A percentile compares a stretch with the other conserved stretches of the same genome.
Conservation (phyloP, 2,888 invertebrate species). For the Trachelus iudaicus region DNA sequence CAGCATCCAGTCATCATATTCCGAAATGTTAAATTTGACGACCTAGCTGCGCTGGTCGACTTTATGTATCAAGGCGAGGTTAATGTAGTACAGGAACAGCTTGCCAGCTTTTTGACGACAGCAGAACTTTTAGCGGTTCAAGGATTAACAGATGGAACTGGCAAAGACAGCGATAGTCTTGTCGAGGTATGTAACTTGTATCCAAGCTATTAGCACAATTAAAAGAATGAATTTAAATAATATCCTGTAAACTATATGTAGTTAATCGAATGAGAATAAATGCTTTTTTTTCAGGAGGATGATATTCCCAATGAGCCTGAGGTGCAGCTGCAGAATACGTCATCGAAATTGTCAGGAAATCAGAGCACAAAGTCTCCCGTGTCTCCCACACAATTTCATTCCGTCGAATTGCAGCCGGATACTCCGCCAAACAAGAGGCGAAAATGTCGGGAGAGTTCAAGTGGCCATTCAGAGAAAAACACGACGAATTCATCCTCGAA, state of each 20-base stretch:
- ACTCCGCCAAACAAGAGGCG: slow-evolving; percentile 60
- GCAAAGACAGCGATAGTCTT: slow-evolving; percentile 60
- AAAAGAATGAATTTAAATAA: neutral
- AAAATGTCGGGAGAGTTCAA: slow-evolving; percentile 58
- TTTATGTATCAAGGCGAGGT: slow-evolving; percentile 88
- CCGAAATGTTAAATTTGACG: slow-evolving; percentile 81
- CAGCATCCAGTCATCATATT: slow-evolving; percentile 85
- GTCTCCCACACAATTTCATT: slow-evolving; percentile 56
- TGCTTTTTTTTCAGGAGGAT: slow-evolving; percentile 36
- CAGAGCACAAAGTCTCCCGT: slow-evolving; percentile 51
- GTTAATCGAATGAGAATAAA: neutral
- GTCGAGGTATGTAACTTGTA: slow-evolving; percentile 48
- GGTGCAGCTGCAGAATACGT: slow-evolving; percentile 59
- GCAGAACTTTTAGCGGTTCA: slow-evolving; percentile 82
- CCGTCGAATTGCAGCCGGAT: slow-evolving; percentile 53
- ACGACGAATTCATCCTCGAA: slow-evolving; percentile 39
- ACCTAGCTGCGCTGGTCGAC: slow-evolving; percentile 81
- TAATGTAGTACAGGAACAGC: slow-evolving; percentile 81
- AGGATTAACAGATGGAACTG: slow-evolving; percentile 75
- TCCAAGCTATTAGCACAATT: neutral
- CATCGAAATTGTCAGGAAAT: slow-evolving; percentile 53
- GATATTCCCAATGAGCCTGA: slow-evolving; percentile 63
- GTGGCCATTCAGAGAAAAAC: slow-evolving; percentile 24
- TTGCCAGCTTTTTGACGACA: slow-evolving; percentile 81
- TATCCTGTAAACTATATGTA: neutral